These are phyloP conservation scores for Augochlora pura DNA, from an alignment of 1,140 invertebrate genomes.

Conservation along the genomic window DNA sequence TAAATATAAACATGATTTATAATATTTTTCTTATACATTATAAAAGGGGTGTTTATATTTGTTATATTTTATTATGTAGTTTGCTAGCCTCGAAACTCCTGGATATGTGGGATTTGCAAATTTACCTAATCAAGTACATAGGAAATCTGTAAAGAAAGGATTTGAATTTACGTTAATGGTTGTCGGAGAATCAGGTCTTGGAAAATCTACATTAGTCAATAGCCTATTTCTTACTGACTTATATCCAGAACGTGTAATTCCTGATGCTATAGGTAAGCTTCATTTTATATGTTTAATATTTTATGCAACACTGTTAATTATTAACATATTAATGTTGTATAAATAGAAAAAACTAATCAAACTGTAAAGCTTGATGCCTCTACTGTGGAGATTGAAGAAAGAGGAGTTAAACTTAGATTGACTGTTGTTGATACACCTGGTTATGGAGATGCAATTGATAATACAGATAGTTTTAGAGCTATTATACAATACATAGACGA, in stretches of 20 bases:
- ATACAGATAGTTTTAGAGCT: constrained; percentile 94
- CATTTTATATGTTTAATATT: constrained; percentile 25
- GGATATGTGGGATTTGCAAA: constrained; percentile 97
- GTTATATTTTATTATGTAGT: constrained; percentile 79
- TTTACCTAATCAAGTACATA: constrained; percentile 96
- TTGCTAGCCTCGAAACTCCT: constrained; percentile 90
- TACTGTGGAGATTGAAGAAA: constrained; percentile 96
- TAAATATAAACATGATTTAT: background rate
- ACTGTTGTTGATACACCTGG: constrained; percentile 98
- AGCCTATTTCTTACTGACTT: constrained; percentile 98
- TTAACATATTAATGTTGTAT: constrained; percentile 34
- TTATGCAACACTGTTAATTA: constrained; percentile 2
- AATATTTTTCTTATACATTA: constrained; percentile 7
- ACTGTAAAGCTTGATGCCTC: constrained; percentile 94
- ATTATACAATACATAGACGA: constrained; percentile 97
- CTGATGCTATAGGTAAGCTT: constrained; percentile 89
- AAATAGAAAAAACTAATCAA: constrained; percentile 91
- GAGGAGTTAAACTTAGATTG: constrained; percentile 92
- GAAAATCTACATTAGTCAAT: constrained; percentile 99
- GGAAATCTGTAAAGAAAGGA: constrained; percentile 98
- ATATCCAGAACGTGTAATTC: constrained; percentile 93
- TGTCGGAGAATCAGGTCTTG: constrained; percentile 97
- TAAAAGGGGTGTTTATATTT: constrained; percentile 4
- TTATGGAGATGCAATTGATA: constrained; percentile 99
- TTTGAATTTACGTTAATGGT: constrained; percentile 99